Evolutionary conservation across 2,113 vertebrate species (phyloP), one percentile per base, ranked within the genome.

Genomic region (Triplophysa rosa): DNA sequence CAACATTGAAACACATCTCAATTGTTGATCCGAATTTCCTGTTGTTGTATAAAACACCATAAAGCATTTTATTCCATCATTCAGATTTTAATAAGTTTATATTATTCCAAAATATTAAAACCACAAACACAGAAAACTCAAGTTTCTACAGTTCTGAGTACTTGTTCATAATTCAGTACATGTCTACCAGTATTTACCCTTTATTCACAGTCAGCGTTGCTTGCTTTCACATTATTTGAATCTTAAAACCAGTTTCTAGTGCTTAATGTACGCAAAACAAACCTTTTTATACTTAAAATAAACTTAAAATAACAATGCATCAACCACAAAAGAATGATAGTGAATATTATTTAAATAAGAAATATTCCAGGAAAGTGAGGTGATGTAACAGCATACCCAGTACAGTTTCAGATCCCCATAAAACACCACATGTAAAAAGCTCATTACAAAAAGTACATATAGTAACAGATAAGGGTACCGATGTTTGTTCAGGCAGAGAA

Each of bases 41-140:
- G 24, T 9, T 26, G 13, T 17, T 85, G 77, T 84, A 80, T 77
- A 87, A 87, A 81, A 86, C 85, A 84, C 70, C 80, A 89, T 80
- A 84, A 87, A 83, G 84, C 82, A 81, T 82, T 82, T 40, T 29
- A 63, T 62, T 49, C 80, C 74, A 79, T 40, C 58, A 77, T 77
- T 82, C 68, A 47, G 21, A 79, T 13, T 56, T 66, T 65, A 56
- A 59, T 45, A 45, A 52, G 16, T 69, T 61, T 19, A n/a, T 29
- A 26, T 59, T 8, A 63, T 68, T 72, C 64, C 29, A 58, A 79
- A 78, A 75, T 17, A 37, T 58, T 54, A 58, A 73, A 69, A 52
- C 21, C 21, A 45, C 29, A 52, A 72, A 16, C 2, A 65, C 67
- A 42, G 66, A 67, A 54, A 82, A 75, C 78, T 77, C 45, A 73